A percentile compares a stretch with the other conserved stretches of the same genome.
Evolutionary conservation across 2,113 vertebrate genomes (phyloP).

Genomic region (Saguinus midas): DNA sequence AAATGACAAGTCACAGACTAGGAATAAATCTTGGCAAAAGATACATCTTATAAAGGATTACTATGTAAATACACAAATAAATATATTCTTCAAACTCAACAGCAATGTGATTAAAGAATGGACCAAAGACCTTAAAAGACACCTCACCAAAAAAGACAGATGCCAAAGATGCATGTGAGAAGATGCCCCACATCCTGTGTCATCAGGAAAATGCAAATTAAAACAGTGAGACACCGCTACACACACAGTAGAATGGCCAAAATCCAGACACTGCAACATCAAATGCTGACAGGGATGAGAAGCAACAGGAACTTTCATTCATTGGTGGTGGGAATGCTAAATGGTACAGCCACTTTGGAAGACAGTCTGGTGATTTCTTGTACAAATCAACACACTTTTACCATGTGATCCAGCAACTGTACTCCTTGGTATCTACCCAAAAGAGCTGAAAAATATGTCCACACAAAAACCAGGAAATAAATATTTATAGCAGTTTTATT

Average conservation of each 20-base stretch:
- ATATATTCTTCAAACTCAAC: not conserved
- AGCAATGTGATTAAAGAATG: not conserved
- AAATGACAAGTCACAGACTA: not conserved
- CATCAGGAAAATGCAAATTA: not conserved
- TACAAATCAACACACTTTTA: not conserved
- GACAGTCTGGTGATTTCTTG: not conserved
- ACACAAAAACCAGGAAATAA: not conserved
- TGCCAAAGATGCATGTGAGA: not conserved
- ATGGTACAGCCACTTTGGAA: not conserved
- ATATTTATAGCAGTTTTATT: not conserved
- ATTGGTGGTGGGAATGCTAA: not conserved
- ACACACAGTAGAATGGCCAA: not conserved
- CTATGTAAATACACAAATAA: not conserved
- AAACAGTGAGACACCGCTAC: not conserved
- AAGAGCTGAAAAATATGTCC: not conserved
- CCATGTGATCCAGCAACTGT: not conserved
- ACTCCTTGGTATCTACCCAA: not conserved
- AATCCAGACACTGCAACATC: not conserved
- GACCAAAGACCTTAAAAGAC: not conserved
- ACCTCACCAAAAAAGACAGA: not conserved
- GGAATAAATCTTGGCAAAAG: not conserved
- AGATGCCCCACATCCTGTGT: not conserved
- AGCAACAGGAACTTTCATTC: not conserved
- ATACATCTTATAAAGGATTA: not conserved
- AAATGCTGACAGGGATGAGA: not conserved